Conservation (phyloP, 2,888 invertebrate species). For the Erebia epiphron region DNA sequence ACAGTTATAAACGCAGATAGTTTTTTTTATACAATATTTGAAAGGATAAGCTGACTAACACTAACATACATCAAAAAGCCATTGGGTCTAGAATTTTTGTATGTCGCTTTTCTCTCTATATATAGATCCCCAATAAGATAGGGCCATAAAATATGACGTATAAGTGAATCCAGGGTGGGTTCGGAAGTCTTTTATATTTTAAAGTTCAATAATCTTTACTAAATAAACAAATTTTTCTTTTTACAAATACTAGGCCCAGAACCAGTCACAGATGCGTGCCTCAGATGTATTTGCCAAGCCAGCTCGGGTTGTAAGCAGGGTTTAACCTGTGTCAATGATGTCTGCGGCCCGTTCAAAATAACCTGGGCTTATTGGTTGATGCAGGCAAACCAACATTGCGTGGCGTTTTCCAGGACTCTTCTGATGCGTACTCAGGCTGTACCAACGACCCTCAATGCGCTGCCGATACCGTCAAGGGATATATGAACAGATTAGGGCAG, state of each 20-base stretch:
- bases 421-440: slow-evolving; percentile 86
- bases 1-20: too few relatives aligned
- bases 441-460: slow-evolving; percentile 90
- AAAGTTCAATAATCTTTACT: neutral
- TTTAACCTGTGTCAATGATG: neutral
- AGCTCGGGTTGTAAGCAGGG: neutral
- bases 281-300: slow-evolving; percentile 2
- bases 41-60: too few relatives aligned
- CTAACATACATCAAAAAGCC: too few relatives aligned
- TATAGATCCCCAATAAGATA: neutral
- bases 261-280: neutral
- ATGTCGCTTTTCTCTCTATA: too few relatives aligned
- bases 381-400: neutral
- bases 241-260: neutral
- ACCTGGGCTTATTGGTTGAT: neutral
- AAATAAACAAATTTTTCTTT: neutral
- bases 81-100: too few relatives aligned
- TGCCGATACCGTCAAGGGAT: slow-evolving; percentile 89
- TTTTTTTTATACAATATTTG: too few relatives aligned
- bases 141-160: neutral
- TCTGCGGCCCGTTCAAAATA: neutral
- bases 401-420: neutral
- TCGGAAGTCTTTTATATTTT: too few relatives aligned
- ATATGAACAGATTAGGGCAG: slow-evolving; percentile 90
- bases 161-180: too few relatives aligned